These are phyloP conservation scores for Xyliphius kryptos DNA, from an alignment of 2,113 vertebrate genomes.

Conservation along the genomic window DNA sequence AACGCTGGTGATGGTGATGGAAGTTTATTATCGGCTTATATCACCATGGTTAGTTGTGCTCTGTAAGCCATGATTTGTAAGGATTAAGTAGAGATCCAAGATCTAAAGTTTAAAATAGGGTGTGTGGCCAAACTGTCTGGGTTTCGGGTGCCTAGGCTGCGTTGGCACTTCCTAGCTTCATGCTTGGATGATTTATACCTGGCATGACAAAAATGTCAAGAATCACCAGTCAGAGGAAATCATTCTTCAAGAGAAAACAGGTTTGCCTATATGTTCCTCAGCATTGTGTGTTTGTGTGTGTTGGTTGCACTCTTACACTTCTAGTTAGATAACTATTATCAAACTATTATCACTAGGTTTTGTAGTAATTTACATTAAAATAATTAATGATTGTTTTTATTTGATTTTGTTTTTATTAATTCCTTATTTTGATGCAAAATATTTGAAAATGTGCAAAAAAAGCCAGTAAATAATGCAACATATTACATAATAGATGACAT, in stretches of 20 bases:
- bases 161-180: not conserved
- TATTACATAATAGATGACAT: too few species aligned
- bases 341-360: not conserved
- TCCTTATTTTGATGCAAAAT: too few species aligned
- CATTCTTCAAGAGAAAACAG: slow-evolving; percentile 23
- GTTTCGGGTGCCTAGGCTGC: not conserved
- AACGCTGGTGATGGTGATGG: too few species aligned
- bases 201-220: slow-evolving; percentile 15
- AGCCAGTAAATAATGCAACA: too few species aligned
- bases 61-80: not conserved
- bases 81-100: slow-evolving; percentile 4
- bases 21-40: too few species aligned
- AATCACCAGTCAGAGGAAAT: slow-evolving; percentile 31
- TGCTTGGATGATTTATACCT: slow-evolving; percentile 31
- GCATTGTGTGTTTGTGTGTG: not conserved
- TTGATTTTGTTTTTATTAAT: too few species aligned
- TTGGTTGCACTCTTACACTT: slow-evolving; percentile 19
- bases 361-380: not conserved
- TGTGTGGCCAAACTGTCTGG: not conserved
- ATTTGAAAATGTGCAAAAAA: too few species aligned
- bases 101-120: slow-evolving; percentile 3
- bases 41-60: not conserved
- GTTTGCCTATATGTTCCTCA: slow-evolving; percentile 7
- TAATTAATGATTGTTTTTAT: not conserved
- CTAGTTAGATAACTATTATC: not conserved